These are phyloP conservation scores for Porites evermanni DNA, from an alignment of 92 coral and sea anemone species.

Conservation along the genomic window DNA sequence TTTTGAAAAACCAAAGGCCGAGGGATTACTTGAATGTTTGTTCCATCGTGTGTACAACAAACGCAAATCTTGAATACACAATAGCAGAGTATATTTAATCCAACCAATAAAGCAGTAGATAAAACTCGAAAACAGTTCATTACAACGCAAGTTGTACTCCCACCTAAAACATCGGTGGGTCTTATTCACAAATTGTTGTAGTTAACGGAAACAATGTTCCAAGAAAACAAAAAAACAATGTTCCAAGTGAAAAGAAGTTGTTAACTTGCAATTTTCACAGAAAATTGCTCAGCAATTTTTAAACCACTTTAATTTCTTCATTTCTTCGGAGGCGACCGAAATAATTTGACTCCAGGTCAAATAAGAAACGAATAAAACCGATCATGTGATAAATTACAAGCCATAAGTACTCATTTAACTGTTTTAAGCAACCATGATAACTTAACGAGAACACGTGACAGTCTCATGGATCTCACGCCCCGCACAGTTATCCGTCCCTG, in stretches of 20 bases:
- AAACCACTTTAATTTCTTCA: not conserved
- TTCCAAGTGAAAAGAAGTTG: not conserved
- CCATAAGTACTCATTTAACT: not conserved
- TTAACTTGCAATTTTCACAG: not conserved
- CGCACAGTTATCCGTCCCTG: not conserved
- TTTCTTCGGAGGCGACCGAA: not conserved
- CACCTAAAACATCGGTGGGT: not conserved
- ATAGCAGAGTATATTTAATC: not conserved
- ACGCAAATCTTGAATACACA: not conserved
- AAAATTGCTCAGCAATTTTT: conserved; percentile 4
- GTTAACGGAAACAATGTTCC: too few species aligned
- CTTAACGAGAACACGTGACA: not conserved
- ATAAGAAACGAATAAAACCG: not conserved
- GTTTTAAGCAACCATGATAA: conserved; percentile 9
- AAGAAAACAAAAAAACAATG: too few species aligned
- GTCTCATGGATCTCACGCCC: not conserved
- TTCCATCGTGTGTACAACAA: too few species aligned
- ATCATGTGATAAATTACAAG: not conserved
- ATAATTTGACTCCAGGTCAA: not conserved
- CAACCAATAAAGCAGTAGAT: not conserved
- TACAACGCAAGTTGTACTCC: not conserved
- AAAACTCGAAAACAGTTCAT: not conserved
- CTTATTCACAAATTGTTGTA: not conserved
- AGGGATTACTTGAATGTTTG: too few species aligned
- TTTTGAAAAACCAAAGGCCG: too few species aligned